Base-by-base conservation (phyloP, 2,888 invertebrate species). In the Arge pagana region DNA sequence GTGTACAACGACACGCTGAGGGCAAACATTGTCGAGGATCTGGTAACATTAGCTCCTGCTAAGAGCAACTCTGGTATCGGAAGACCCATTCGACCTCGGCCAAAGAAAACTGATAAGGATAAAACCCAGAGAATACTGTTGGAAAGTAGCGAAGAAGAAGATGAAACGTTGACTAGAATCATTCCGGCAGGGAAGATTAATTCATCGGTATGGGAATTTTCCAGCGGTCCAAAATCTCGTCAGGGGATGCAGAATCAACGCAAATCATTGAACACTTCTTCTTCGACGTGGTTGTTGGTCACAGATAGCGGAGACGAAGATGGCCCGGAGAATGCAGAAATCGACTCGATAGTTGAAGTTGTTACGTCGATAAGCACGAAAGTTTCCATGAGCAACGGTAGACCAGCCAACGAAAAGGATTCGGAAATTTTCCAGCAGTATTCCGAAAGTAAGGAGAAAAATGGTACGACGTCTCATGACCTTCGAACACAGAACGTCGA, bases 31-130 rank as follows among this genome's bases (percentile, higher is more conserved):
- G 70, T 71, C 0, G 61, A 70, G 21, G 68, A 71, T 51, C 51
- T 85, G 15, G 83, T 84, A 1, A 90, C 90, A 0, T 73, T 90
- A 33, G 78, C 89, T 51, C 91, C 91, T 1, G 89, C 86, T 0
- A 87, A 89, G 67, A 91, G 90, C 1, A 90, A 91, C 74, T 84
- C 88, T 0, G 90, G 89, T 1, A 82, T 90, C 4, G 85, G 85
- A 52, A 79, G 88, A 56, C 89, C 88, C 0, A 77, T 89, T 36
- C 78, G 87, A 61, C 87, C 87, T 1, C 78, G 85, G 31, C 86
- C 86, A 1, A 81, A 79, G n/a, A n/a, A n/a, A 64, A 77, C 74
- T 68, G 70, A 74, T 37, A 77, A 58, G 10, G 67, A 74, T 7
- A 67, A 59, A 21, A 26, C 7, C 72, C 63, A 69, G 66, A 48